Conservation (phyloP, 1,140 invertebrate genomes). For the Mamestra configurata region DNA sequence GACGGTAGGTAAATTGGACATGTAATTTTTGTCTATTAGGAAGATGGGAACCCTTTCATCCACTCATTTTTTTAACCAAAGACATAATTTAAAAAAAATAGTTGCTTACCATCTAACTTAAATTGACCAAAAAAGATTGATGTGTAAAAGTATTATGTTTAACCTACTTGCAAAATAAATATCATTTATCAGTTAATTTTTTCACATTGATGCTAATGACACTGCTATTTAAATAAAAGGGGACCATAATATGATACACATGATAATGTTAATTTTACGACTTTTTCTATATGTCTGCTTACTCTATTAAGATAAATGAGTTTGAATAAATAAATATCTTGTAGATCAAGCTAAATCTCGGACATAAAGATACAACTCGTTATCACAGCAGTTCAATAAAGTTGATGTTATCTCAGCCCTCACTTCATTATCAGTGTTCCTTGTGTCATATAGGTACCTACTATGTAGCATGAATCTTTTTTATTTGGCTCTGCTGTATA, state of each 20-base stretch:
- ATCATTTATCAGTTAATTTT: no score
- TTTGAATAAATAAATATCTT: background rate
- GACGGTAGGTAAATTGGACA: no score
- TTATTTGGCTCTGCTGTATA: conserved; percentile 1
- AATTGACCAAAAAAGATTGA: no score
- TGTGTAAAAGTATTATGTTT: no score
- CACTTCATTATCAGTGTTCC: background rate
- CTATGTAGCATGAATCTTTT: background rate
- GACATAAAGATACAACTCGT: background rate
- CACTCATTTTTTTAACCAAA: no score
- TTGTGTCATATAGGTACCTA: background rate
- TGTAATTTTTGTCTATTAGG: no score
- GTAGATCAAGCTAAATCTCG: background rate
- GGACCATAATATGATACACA: background rate
- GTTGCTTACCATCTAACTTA: no score
- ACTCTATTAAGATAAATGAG: background rate
- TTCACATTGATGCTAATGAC: no score
- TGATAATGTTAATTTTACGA: no score
- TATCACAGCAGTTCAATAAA: conserved; percentile 39
- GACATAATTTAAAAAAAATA: no score
- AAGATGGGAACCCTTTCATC: no score
- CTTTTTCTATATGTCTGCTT: background rate
- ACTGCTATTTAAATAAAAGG: background rate
- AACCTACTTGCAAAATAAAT: no score
- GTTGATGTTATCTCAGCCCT: conserved; percentile 20